Evolutionary conservation across 2,888 invertebrate genomes (phyloP).

Genomic region (Frankliniella fusca): DNA sequence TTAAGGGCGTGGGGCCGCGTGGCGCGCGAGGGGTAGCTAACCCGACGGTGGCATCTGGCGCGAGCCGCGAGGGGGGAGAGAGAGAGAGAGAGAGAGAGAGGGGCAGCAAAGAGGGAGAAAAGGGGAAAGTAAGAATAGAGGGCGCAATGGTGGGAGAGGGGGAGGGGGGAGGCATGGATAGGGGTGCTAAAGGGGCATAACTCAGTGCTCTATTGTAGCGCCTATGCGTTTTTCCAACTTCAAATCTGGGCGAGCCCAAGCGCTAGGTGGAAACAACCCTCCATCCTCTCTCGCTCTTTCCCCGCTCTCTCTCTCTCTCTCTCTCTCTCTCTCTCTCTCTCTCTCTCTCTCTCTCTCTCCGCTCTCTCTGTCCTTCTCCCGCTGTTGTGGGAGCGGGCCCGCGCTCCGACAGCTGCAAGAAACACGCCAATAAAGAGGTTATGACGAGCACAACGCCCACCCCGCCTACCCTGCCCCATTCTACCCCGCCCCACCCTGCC

Average conservation of each 20-base stretch:
- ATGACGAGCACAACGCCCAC: neutral
- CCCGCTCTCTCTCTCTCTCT: neutral
- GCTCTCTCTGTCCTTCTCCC: neutral
- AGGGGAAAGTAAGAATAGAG: neutral
- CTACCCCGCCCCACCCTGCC: no score
- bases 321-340: neutral
- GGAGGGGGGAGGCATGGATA: neutral
- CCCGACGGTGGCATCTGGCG: slow-evolving; percentile 3
- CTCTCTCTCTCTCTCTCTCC: slow-evolving; percentile 2
- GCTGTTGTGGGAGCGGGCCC: neutral
- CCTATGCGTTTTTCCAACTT: slow-evolving; percentile 13
- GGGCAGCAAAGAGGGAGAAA: neutral
- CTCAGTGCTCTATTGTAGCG: neutral
- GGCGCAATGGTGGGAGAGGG: neutral
- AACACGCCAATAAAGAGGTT: slow-evolving; percentile 26
- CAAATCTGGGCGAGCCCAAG: neutral
- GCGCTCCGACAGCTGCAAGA: neutral
- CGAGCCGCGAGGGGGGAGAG: neutral
- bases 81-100: neutral
- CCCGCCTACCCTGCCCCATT: neutral
- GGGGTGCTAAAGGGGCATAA: neutral
- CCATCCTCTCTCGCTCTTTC: neutral
- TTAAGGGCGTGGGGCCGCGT: neutral
- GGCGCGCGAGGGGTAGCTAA: neutral
- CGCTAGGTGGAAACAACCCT: neutral